Evolutionary conservation across 2,888 invertebrate genomes (phyloP), one percentile per base, ranked within the genome.

Genomic region (Callyntrura sp.): DNA sequence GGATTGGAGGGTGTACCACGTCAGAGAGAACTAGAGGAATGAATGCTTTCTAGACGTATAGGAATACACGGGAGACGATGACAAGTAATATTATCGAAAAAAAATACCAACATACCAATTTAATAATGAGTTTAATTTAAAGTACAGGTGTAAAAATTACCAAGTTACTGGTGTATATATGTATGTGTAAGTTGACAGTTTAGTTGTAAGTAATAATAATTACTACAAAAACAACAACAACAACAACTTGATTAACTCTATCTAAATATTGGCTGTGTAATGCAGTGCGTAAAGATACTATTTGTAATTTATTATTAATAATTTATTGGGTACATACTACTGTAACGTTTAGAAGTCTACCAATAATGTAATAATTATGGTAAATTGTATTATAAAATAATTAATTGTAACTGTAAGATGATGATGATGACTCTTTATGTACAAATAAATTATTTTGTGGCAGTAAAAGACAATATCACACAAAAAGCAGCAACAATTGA

Each of bases 361-460:
- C 48, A 73, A 23, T 43, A 70, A 17, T 43, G 17, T 35, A 28
- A 35, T 35, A 35, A 35, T 35, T 68, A 68, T 70, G 45, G 43
- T 17, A 70, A 70, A 25, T 14, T 28, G n/a, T n/a, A 68, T 68
- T 14, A 62, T 62, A 23, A 70, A 20, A 20, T 48, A 73, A 20
- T 8, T 17, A n/a, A n/a, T 23, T 20, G 6, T 73, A 73, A 23
- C 57, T 73, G 70, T 85, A 79, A 90, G 84, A 85, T 85, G 70
- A 81, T 87, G 85, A 90, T 73, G 73, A 73, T 73, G 73, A 73
- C 73, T 73, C 86, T 87, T 86, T 78, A 86, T 90, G 90, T 91
- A 91, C 90, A 91, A 91, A 91, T 91, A 91, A 91, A 88, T 85
- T 91, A 91, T 91, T 91, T 91, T 90, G 86, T 90, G 87, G 87